Conservation (phyloP, 2,797 vertebrate genomes). For the Macropodus opercularis region DNA sequence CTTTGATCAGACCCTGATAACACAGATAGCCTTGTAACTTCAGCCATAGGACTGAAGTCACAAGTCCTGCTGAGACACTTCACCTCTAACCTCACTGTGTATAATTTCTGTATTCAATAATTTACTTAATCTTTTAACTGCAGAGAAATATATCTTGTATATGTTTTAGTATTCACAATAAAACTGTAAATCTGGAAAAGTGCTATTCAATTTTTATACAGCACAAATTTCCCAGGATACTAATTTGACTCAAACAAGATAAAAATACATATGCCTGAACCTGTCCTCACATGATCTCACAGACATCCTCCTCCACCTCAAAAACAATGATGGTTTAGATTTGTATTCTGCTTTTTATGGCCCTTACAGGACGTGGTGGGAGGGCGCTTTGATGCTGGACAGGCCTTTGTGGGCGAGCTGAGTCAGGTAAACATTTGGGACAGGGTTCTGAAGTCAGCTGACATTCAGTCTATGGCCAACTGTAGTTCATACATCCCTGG, state of each 20-base stretch:
- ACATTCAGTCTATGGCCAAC: slow-evolving; percentile 93
- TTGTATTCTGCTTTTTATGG: slow-evolving; percentile 51
- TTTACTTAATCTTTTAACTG: too few species aligned
- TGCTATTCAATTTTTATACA: too few species aligned
- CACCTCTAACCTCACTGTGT: too few species aligned
- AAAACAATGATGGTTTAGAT: slow-evolving; percentile 31
- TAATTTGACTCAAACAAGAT: not conserved
- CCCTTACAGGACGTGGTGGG: slow-evolving; percentile 91
- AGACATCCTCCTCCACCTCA: slow-evolving; percentile 1
- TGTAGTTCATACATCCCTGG: slow-evolving; percentile 93
- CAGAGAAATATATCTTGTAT: too few species aligned
- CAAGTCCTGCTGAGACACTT: too few species aligned
- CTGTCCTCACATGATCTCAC: not conserved
- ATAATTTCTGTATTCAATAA: not conserved
- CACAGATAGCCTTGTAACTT: too few species aligned
- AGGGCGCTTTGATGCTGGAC: slow-evolving; percentile 95
- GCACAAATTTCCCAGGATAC: too few species aligned
- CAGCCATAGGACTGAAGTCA: too few species aligned
- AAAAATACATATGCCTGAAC: slow-evolving; percentile 1
- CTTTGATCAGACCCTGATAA: not conserved
- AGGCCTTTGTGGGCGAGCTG: slow-evolving; percentile 98
- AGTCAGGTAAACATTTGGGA: slow-evolving; percentile 99
- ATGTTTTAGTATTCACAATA: too few species aligned
- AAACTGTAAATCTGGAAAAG: too few species aligned
- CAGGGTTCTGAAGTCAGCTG: slow-evolving; percentile 88